phyloP scores from a whole-genome alignment of 2,888 invertebrate species.

The Orthosia cruda region DNA sequence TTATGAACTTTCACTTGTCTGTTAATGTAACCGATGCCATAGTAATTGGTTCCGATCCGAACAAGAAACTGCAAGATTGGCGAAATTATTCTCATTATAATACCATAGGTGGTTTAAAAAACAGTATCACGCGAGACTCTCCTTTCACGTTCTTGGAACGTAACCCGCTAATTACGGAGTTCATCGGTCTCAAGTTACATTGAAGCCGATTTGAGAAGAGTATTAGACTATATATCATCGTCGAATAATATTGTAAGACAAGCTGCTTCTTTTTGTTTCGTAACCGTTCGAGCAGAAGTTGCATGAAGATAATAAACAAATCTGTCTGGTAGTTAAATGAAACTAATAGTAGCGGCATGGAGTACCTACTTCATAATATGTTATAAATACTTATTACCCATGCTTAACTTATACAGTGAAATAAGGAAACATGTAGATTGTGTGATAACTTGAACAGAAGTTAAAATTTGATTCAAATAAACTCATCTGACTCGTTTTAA shows the following conservation, averaged over 20 bases:
- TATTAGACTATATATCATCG: constrained; percentile 61
- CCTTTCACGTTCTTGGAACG: constrained; percentile 84
- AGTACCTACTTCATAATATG: background rate
- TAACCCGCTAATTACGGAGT: constrained; percentile 83
- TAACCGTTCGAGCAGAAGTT: constrained; percentile 46
- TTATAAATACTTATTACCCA: constrained; percentile 4
- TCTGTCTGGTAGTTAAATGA: constrained; percentile 40
- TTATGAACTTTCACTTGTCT: constrained; percentile 86
- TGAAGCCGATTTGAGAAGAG: constrained; percentile 68
- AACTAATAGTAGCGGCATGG: constrained; percentile 25
- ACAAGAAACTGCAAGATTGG: constrained; percentile 77
- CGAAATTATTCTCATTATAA: constrained; percentile 86
- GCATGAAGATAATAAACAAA: constrained; percentile 44
- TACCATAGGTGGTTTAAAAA: constrained; percentile 81
- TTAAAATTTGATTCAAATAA: constrained; percentile 4
- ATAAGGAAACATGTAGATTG: background rate
- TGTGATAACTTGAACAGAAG: constrained; percentile 12
- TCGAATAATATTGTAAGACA: constrained; percentile 46
- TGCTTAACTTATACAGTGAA: background rate
- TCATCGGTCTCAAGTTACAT: constrained; percentile 80
- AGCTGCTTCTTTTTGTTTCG: constrained; percentile 44
- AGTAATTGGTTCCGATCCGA: constrained; percentile 82
- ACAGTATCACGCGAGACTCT: constrained; percentile 81
- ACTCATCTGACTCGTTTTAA: background rate
- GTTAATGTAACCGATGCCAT: constrained; percentile 80